Conservation (phyloP, 2,113 vertebrate species). For the Megaleporinus macrocephalus region DNA sequence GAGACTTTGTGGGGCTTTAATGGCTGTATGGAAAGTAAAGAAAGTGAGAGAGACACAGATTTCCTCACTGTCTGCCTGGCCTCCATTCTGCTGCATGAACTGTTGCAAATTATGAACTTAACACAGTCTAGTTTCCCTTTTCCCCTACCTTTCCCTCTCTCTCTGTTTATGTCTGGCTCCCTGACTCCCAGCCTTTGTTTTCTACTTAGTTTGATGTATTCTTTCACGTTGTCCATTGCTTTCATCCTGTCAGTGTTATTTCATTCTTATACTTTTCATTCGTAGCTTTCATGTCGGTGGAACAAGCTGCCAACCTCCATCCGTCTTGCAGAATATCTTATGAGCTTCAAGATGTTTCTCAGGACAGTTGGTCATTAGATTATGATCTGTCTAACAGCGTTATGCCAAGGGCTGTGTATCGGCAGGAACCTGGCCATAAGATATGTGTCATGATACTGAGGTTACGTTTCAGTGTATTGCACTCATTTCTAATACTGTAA, state of each 20-base stretch:
- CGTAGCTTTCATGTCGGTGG: not conserved
- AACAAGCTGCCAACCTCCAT: not conserved
- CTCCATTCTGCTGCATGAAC: not conserved
- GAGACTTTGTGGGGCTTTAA: not conserved
- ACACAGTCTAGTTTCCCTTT: not conserved
- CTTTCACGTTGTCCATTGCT: not conserved
- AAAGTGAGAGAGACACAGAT: not conserved
- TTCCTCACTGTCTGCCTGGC: constrained; percentile 23
- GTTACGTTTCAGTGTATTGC: too few relatives aligned
- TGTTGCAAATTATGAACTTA: not conserved
- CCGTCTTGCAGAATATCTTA: not conserved
- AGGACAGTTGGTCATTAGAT: too few relatives aligned
- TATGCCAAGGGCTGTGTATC: too few relatives aligned
- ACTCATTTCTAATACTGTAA: too few relatives aligned
- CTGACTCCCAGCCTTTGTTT: not conserved
- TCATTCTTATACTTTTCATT: too few relatives aligned
- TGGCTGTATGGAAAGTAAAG: constrained; percentile 16
- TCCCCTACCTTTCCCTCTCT: constrained; percentile 3
- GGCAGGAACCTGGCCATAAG: too few relatives aligned
- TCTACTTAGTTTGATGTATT: not conserved
- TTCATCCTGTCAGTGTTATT: not conserved
- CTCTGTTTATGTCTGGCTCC: constrained; percentile 8
- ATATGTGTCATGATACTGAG: too few relatives aligned
- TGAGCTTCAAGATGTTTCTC: not conserved
- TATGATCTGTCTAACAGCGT: too few relatives aligned